These are phyloP conservation scores for Siderastrea siderea DNA, from an alignment of 92 coral and sea anemone genomes.

Conservation along the genomic window DNA sequence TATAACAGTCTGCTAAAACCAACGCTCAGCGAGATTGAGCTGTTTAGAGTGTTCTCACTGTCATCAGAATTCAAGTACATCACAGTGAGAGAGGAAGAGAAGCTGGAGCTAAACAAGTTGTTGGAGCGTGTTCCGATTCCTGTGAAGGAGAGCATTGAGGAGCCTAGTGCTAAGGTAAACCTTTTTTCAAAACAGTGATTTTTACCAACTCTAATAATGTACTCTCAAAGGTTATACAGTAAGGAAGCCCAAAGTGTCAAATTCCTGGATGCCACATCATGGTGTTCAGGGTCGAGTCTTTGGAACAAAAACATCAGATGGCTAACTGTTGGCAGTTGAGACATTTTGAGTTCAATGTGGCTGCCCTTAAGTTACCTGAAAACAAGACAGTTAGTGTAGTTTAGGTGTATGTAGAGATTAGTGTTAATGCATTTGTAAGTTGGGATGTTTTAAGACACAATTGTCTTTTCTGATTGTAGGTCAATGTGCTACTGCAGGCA, in stretches of 20 bases:
- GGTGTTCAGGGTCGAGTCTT: constrained; percentile 51
- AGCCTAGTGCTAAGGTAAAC: constrained; percentile 97
- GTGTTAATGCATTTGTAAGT: not conserved
- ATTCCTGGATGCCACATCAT: constrained; percentile 29
- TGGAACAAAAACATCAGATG: constrained; percentile 39
- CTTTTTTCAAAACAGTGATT: no score
- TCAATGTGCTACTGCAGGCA: constrained; percentile 94
- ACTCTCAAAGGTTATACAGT: not conserved
- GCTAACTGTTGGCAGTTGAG: constrained; percentile 10
- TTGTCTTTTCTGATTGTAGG: constrained; percentile 54
- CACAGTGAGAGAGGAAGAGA: constrained; percentile 99
- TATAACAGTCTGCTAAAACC: constrained; percentile 95
- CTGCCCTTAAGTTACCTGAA: constrained; percentile 16
- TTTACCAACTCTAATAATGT: no score
- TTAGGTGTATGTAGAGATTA: not conserved
- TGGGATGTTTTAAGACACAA: no score
- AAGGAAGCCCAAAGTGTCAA: constrained; percentile 50
- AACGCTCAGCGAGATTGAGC: constrained; percentile 96
- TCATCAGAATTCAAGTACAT: constrained; percentile 97
- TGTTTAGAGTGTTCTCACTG: constrained; percentile 94
- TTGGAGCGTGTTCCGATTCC: constrained; percentile 98
- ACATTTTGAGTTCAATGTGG: not conserved
- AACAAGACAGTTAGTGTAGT: not conserved
- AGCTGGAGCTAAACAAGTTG: constrained; percentile 89
- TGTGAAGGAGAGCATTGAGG: constrained; percentile 99